Evolutionary conservation across 2,888 invertebrate genomes (phyloP), one percentile per base, ranked within the genome.

Genomic region (Rhaphigaster nebulosa): DNA sequence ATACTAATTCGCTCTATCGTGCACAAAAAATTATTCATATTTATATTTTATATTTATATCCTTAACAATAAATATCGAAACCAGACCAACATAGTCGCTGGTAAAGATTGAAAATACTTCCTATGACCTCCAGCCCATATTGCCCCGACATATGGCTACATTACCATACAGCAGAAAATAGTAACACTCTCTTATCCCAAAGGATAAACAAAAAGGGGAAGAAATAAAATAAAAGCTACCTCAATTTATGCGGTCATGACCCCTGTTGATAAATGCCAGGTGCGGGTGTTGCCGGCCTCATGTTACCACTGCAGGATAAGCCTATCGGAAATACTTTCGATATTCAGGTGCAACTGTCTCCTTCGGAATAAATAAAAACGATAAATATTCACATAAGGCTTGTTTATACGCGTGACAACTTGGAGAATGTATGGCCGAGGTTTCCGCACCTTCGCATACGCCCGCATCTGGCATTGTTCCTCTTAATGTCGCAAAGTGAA

Each of bases 161-260:
- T 60, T 60, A 12, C 60, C n/a, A 60, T 60, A n/a, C 60, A 60
- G 12, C 60, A 60, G n/a, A 15, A 60, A n/a, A n/a, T 60, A n/a
- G 1, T n/a, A n/a, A n/a, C n/a, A 60, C n/a, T 5, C n/a, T 60
- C 12, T 13, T 60, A 56, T 6, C 6, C 56, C 23, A 56, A 26
- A 56, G 6, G n/a, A n/a, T n/a, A 60, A 60, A 60, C n/a, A n/a
- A n/a, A 60, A n/a, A n/a, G 10, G 12, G n/a, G n/a, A 10, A 60
- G 12, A 60, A 60, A 60, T 60, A 60, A 60, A 60, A 60, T n/a
- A n/a, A 60, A n/a, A 60, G 1, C 12, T 13, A 26, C 13, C n/a
- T 60, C n/a, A n/a, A n/a, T 60, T n/a, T n/a, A 60, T 60, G 60
- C 60, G n/a, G 60, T 60, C 60, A 60, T 60, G 60, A 60, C 60